These are phyloP conservation scores for Vicugna pacos DNA, from an alignment of 2,113 vertebrate genomes.

Conservation along the genomic window DNA sequence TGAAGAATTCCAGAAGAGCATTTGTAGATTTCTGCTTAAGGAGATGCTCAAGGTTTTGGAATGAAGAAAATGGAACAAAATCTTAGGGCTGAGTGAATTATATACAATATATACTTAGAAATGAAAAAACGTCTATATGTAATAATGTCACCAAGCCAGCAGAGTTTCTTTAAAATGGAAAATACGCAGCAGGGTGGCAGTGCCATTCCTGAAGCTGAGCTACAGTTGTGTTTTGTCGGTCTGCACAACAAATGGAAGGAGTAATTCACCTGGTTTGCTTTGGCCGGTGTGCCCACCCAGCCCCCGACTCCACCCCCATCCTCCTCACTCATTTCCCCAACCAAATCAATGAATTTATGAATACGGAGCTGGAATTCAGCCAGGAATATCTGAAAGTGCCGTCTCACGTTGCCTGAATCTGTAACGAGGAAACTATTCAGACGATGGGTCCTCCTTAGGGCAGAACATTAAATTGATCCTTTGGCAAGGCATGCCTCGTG, in stretches of 20 bases:
- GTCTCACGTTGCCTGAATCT: conserved; percentile 83
- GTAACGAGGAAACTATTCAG: conserved; percentile 86
- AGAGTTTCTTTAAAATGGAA: conserved; percentile 37
- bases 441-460: conserved; percentile 80
- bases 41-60: neutral
- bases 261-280: conserved; percentile 74
- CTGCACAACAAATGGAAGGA: conserved; percentile 10
- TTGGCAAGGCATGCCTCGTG: conserved; percentile 79
- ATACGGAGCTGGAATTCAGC: conserved; percentile 81
- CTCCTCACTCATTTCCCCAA: conserved; percentile 76
- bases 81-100: neutral
- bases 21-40: conserved; percentile 51
- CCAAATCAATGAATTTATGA: conserved; percentile 85
- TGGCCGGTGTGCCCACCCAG: conserved; percentile 50
- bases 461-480: conserved; percentile 83
- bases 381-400: conserved; percentile 84
- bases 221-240: neutral
- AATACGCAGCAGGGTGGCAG: neutral
- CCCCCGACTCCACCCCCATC: conserved; percentile 68
- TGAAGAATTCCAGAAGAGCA: neutral
- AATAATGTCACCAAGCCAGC: neutral
- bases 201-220: conserved; percentile 10
- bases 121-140: neutral
- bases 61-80: conserved; percentile 35
- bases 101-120: neutral